phyloP scores from a whole-genome alignment of 2,797 vertebrate genomes.

The Neoniphon sammara region DNA sequence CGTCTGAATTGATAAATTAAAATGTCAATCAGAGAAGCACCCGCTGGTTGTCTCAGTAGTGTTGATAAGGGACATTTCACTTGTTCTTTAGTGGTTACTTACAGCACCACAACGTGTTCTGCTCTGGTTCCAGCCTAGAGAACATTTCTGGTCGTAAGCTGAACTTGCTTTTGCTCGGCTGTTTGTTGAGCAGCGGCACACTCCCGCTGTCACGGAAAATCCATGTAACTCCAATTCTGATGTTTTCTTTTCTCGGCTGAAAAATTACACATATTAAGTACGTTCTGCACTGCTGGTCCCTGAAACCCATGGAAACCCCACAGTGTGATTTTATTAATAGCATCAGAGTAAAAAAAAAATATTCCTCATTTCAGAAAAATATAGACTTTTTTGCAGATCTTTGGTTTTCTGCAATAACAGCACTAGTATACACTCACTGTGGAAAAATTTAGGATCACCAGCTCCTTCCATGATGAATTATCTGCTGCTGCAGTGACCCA shows the following conservation, averaged over 20 bases:
- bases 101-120: too few relatives aligned
- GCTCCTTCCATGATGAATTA: constrained; percentile 17
- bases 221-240: not conserved
- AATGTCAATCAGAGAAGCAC: too few relatives aligned
- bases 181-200: too few relatives aligned
- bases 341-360: constrained; percentile 33
- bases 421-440: too few relatives aligned
- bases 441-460: not conserved
- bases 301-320: constrained; percentile 31
- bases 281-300: constrained; percentile 22
- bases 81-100: too few relatives aligned
- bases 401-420: not conserved
- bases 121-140: too few relatives aligned
- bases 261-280: not conserved
- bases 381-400: not conserved
- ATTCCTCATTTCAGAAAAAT: not conserved
- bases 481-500: constrained; percentile 28
- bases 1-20: too few relatives aligned
- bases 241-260: constrained; percentile 7
- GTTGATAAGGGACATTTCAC: too few relatives aligned
- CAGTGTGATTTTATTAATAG: constrained; percentile 50
- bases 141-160: too few relatives aligned
- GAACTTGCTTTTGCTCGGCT: too few relatives aligned
- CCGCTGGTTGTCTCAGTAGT: too few relatives aligned
- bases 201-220: too few relatives aligned